Evolutionary conservation across 2,888 invertebrate species (phyloP).

Genomic region (Macropis europaea): DNA sequence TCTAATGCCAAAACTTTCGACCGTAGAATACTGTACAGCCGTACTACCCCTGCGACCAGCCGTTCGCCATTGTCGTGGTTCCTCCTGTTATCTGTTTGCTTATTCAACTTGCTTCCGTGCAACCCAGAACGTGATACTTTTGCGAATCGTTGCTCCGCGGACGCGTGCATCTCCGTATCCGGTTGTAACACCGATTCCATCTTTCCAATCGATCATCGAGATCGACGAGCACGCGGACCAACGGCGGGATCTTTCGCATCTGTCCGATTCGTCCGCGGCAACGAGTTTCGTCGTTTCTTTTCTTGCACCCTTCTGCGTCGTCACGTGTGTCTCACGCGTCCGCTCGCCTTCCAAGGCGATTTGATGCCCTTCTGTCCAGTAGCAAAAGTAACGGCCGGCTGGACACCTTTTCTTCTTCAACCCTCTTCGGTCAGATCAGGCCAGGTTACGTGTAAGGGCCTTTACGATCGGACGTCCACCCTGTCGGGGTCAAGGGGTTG

Average conservation of each 20-base stretch:
- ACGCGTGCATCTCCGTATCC: too few species aligned
- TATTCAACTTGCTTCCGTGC: not conserved
- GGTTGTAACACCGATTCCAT: too few species aligned
- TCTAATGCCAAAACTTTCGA: constrained; percentile 53
- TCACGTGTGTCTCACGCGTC: constrained; percentile 7
- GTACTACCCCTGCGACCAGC: constrained; percentile 13
- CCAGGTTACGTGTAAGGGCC: constrained; percentile 55
- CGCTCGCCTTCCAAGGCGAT: constrained; percentile 24
- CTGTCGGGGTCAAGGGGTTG: constrained; percentile 78
- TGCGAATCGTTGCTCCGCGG: not conserved
- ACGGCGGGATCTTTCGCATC: too few species aligned
- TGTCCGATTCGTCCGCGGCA: too few species aligned
- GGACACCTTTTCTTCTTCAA: constrained; percentile 63
- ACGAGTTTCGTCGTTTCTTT: not conserved
- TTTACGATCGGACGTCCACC: constrained; percentile 63
- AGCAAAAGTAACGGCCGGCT: constrained; percentile 57
- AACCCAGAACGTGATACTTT: not conserved
- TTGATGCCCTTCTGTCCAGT: constrained; percentile 44
- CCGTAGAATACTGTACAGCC: constrained; percentile 54
- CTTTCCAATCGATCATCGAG: not conserved
- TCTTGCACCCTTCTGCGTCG: not conserved
- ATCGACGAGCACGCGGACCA: too few species aligned
- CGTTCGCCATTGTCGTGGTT: constrained; percentile 31
- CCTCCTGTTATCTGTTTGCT: constrained; percentile 21
- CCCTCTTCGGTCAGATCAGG: constrained; percentile 53